Base-by-base conservation (phyloP, 2,797 vertebrate genomes). In the Syndactyla subalaris region DNA sequence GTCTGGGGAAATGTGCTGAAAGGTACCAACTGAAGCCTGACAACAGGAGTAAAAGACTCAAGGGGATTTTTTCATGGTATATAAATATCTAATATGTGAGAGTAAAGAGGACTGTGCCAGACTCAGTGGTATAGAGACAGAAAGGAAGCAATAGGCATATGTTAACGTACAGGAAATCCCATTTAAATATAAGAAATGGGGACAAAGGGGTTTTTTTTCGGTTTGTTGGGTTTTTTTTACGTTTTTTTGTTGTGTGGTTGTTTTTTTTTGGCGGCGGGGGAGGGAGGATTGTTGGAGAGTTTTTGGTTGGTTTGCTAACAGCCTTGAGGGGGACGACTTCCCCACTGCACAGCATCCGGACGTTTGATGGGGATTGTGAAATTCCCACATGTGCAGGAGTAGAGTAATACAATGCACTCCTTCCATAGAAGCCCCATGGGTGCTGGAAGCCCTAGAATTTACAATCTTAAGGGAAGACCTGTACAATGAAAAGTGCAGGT, bases 241-340 rank as follows among this genome's bases (percentile, higher is more conserved):
- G 55, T 10, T 57, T 57, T 16, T 41, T 41, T 17, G 39, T 41
- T 41, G 39, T 14, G 39, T 38, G 36, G 36, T 38, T 8, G 39
- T 43, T 43, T 18, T 15, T 43, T 18, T 45, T 20, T 43, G 43
- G 38, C 38, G 9, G 36, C 5, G 19, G 43, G 43, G 18, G 19
- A 2, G 7, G 12, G 2, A 1, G 19, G 3, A 4, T 57, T 39
- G 21, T 41, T 52, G 21, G 9, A 7, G 3, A 4, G 10, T 32
- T 38, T 59, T 30, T 30, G 2, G 7, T 66, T 32, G 12, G 30
- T 55, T 85, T 49, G 43, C 43, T 45, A 45, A 45, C 43, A 45
- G 41, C 43, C 20, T 4, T 45, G 10, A 20, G 20, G 9, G 43
- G 19, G 20, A 45, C 10, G 10, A 20, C 20, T 45, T 45, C 43